Evolutionary conservation across 2,888 invertebrate species (phyloP).

Genomic region (Drosophila acutilabella): DNA sequence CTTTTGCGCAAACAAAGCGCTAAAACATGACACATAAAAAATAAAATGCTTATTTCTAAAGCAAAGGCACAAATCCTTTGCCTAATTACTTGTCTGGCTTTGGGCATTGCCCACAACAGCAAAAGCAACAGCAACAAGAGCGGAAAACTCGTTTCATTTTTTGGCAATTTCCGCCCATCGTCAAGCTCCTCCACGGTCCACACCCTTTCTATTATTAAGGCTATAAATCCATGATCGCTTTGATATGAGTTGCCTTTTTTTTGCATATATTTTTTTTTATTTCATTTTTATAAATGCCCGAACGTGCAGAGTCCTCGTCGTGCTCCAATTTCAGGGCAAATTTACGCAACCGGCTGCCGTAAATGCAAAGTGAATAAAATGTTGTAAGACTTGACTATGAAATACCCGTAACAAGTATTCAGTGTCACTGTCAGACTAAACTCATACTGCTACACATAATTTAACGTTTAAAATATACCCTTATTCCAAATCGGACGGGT

Average conservation of each 20-base stretch:
- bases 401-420: not conserved
- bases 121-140: slow-evolving; percentile 3
- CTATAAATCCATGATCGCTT: slow-evolving; percentile 80
- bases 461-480: not conserved
- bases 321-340: slow-evolving; percentile 73
- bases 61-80: slow-evolving; percentile 70
- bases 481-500: not conserved
- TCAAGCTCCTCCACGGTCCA: slow-evolving; percentile 8
- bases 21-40: slow-evolving; percentile 35
- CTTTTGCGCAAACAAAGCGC: slow-evolving; percentile 38
- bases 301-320: slow-evolving; percentile 50
- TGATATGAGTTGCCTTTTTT: slow-evolving; percentile 72
- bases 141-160: slow-evolving; percentile 44
- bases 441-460: too few relatives aligned
- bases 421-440: too few relatives aligned
- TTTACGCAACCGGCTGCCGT: slow-evolving; percentile 54
- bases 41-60: slow-evolving; percentile 58
- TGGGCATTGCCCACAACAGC: slow-evolving; percentile 41
- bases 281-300: slow-evolving; percentile 69
- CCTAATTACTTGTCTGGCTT: slow-evolving; percentile 77
- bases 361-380: slow-evolving; percentile 47
- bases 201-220: slow-evolving; percentile 73
- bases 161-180: slow-evolving; percentile 57
- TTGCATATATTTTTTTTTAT: slow-evolving; percentile 48
- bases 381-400: not conserved